A percentile compares a stretch with the other conserved stretches of the same genome.
Conservation (phyloP, 2,888 invertebrate species). For the Phoenoteleia sp. region DNA sequence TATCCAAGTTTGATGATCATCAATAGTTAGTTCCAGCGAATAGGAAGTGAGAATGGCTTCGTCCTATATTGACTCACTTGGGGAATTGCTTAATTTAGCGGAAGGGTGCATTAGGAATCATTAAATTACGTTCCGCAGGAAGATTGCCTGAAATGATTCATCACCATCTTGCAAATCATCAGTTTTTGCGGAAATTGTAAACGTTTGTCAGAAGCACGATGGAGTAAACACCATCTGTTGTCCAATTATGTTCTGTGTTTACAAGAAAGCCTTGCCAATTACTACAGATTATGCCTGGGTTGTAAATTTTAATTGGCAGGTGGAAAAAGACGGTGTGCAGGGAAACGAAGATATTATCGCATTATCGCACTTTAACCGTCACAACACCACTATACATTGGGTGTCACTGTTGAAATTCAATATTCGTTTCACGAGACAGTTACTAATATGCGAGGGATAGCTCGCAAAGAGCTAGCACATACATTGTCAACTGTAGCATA, state of each 20-base stretch:
- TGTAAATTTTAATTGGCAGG: slow-evolving; percentile 2
- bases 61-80: no score
- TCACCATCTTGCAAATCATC: no score
- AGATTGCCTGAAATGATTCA: no score
- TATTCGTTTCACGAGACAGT: slow-evolving; percentile 68
- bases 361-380: slow-evolving; percentile 49
- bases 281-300: background rate
- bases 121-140: no score
- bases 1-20: no score
- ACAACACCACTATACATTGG: slow-evolving; percentile 28
- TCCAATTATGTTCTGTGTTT: slow-evolving; percentile 26
- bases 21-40: no score
- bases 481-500: slow-evolving; percentile 61
- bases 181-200: slow-evolving; percentile 13
- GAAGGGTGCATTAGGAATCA: no score
- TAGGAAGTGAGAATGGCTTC: no score
- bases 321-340: background rate
- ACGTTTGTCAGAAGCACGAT: background rate
- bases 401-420: slow-evolving; percentile 67
- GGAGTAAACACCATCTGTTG: slow-evolving; percentile 6
- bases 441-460: slow-evolving; percentile 68
- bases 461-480: slow-evolving; percentile 65
- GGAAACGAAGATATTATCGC: slow-evolving; percentile 8
- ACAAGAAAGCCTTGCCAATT: slow-evolving; percentile 19
- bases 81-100: no score